Percentiles rank a stretch among this genome's conserved stretches.
phyloP scores from a whole-genome alignment of 2,113 vertebrate genomes.

The Archocentrus centrarchus region DNA sequence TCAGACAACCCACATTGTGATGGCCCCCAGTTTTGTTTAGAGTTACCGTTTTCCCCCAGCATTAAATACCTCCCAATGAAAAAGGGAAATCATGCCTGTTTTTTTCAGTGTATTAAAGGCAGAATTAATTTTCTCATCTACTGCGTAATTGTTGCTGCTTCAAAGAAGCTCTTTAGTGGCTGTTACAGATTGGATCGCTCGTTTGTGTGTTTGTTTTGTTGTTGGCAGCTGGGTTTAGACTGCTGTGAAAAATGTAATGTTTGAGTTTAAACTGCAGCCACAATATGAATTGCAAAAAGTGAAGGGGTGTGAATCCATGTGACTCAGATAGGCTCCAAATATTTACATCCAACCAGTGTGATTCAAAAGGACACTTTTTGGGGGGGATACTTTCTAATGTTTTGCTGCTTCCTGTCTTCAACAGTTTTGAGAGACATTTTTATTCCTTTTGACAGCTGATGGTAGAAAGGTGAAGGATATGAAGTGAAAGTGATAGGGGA shows the following conservation, averaged over 20 bases:
- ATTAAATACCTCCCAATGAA: too few relatives aligned
- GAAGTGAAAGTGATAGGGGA: neutral
- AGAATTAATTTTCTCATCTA: too few relatives aligned
- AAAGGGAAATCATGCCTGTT: too few relatives aligned
- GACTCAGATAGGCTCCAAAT: too few relatives aligned
- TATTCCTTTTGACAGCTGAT: neutral
- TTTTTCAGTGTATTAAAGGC: too few relatives aligned
- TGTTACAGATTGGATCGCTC: too few relatives aligned
- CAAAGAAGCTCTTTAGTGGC: too few relatives aligned
- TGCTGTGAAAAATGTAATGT: neutral
- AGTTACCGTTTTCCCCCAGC: neutral
- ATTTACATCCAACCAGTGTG: neutral
- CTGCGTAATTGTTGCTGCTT: too few relatives aligned
- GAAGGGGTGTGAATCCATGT: neutral
- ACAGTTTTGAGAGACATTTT: neutral
- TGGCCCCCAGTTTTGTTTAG: neutral
- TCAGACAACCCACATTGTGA: neutral
- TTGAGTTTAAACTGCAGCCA: neutral
- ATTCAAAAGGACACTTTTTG: neutral
- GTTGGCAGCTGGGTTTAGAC: too few relatives aligned
- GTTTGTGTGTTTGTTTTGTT: too few relatives aligned
- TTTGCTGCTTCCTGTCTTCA: neutral
- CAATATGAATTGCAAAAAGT: neutral
- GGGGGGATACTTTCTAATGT: neutral
- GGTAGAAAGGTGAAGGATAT: neutral